Evolutionary conservation across 1,140 invertebrate genomes (phyloP), one percentile per base, ranked within the genome.

Genomic region (Myzus persicae): DNA sequence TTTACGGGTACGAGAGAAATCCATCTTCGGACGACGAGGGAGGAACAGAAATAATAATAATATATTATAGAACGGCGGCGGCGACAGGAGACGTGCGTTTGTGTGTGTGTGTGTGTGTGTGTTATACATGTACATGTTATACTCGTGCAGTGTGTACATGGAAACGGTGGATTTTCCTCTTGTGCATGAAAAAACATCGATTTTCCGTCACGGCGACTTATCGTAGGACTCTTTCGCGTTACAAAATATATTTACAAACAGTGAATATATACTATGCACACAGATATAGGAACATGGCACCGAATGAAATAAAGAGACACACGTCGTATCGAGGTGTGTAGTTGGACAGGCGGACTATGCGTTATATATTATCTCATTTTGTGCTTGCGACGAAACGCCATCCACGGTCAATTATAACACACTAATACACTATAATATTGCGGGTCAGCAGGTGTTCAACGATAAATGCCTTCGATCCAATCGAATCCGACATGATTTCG

Each of bases 161-260:
- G 9, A 31, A 59, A 11, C 11, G 31, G 26, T 44, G 87, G 36
- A 48, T 89, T 89, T 46, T 87, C 22, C 44, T 87, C 14, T 44
- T 1, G 38, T 18, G 44, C n/a, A 18, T 88, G 44, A 38, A 88
- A 89, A 54, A 46, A 38, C 87, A 51, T 89, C 87, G 87, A 89
- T 89, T 89, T 89, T 24, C 46, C 46, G 87, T 89, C 87, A 89
- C 46, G n/a, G 46, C 44, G n/a, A 89, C 87, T 89, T 38, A 42
- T 84, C 81, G 81, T 31, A 7, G 46, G n/a, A 38, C 22, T 48
- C 36, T 89, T 89, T 40, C 20, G 22, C 26, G 54, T 31, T 59
- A 31, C 26, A 24, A 67, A 67, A 67, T 67, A 67, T 18, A 67
- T 67, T 67, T 67, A n/a, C 59, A 14, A n/a, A 67, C 59, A 11